Conservation (phyloP, 2,888 invertebrate genomes). For the Ametastegia equiseti region DNA sequence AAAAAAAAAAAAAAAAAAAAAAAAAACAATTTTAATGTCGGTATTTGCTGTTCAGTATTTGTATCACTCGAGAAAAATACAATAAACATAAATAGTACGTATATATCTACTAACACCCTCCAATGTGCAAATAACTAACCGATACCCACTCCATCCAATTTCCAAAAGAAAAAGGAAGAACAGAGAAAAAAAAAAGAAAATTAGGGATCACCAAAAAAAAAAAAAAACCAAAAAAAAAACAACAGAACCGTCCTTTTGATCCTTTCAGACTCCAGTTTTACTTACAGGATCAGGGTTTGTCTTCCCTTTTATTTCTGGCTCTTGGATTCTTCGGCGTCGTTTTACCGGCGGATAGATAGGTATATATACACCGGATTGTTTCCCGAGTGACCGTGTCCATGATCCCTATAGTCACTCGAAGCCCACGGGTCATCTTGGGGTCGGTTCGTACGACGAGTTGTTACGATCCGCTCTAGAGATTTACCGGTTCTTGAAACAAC, state of each 20-base stretch:
- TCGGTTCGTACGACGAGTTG: not conserved
- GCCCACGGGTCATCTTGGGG: not conserved
- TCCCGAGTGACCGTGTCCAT: slow-evolving; percentile 16
- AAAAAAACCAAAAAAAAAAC: not conserved
- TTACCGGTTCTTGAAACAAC: slow-evolving; percentile 40
- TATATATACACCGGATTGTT: no score
- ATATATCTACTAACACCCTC: not conserved
- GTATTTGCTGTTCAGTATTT: slow-evolving; percentile 74
- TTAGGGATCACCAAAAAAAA: no score
- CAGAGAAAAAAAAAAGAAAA: not conserved
- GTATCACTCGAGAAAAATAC: slow-evolving; percentile 70
- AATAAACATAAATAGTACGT: slow-evolving; percentile 72
- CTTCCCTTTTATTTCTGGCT: not conserved
- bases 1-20: not conserved
- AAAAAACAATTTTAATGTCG: slow-evolving; percentile 65
- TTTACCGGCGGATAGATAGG: no score
- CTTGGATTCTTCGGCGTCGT: not conserved
- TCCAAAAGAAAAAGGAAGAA: not conserved
- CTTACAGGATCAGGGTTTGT: no score
- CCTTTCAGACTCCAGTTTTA: not conserved
- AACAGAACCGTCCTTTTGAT: not conserved
- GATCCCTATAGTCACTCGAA: slow-evolving; percentile 28
- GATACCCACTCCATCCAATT: not conserved
- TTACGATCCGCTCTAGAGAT: slow-evolving; percentile 35
- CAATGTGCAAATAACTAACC: not conserved